Evolutionary conservation across 2,797 vertebrate genomes (phyloP).

Genomic region (Agapornis canus): DNA sequence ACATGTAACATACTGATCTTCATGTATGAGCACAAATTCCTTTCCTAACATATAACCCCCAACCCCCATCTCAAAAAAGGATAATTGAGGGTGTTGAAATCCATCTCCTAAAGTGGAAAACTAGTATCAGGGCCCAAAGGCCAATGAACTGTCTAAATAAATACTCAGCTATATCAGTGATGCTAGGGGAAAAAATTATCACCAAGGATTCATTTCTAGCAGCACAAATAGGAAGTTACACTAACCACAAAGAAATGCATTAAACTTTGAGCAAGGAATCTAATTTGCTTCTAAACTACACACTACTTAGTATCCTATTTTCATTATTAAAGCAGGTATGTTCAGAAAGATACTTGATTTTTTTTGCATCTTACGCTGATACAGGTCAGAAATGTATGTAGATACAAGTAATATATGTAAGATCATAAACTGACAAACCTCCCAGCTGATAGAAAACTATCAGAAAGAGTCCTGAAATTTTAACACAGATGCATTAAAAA

Average conservation of each 20-base stretch:
- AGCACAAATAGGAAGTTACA: not conserved
- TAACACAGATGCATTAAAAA: not conserved
- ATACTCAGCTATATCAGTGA: not conserved
- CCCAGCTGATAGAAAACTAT: not conserved
- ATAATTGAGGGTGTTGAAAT: not conserved
- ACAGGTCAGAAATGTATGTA: not conserved
- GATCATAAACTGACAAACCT: not conserved
- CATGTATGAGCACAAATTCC: not conserved
- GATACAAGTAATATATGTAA: not conserved
- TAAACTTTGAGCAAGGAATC: not conserved
- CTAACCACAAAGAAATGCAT: not conserved
- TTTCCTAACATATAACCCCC: not conserved
- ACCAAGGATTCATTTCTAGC: not conserved
- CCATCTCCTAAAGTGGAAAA: not conserved
- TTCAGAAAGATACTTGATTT: not conserved
- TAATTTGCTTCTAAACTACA: not conserved
- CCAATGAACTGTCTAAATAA: not conserved
- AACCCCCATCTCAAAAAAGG: not conserved
- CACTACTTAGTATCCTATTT: not conserved
- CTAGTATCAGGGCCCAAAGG: not conserved
- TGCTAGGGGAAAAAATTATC: rapidly evolving
- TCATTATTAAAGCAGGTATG: not conserved
- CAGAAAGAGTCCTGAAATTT: too few species aligned
- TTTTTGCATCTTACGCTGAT: not conserved
- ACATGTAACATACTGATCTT: not conserved